A percentile compares a stretch with the other conserved stretches of the same genome.
Evolutionary conservation across 2,888 invertebrate species (phyloP).

Genomic region (Trachelus tabidus): DNA sequence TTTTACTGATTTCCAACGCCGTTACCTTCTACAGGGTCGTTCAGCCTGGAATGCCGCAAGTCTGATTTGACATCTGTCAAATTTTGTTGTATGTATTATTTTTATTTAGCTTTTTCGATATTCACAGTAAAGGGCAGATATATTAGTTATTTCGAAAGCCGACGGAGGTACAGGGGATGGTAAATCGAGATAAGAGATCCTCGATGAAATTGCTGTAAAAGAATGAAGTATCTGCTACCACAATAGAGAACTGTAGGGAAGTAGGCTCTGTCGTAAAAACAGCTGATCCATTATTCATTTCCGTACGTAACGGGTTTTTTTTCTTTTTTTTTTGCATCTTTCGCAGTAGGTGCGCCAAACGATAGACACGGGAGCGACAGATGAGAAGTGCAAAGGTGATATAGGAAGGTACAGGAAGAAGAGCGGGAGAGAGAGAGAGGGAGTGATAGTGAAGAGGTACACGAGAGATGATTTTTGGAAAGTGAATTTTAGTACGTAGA

Average conservation of each 20-base stretch:
- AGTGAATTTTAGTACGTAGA: constrained; percentile 43
- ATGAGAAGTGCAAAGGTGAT: too few species aligned
- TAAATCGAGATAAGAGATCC: not conserved
- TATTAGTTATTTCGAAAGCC: not conserved
- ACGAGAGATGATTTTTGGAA: constrained; percentile 34
- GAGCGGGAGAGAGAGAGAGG: too few species aligned
- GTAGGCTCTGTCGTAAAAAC: constrained; percentile 22
- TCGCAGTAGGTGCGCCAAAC: constrained; percentile 19
- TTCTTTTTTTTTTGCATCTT: constrained; percentile 29
- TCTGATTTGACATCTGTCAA: not conserved
- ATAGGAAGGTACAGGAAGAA: too few species aligned
- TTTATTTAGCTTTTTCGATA: not conserved
- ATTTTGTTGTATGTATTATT: not conserved
- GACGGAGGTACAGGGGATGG: not conserved
- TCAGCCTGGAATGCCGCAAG: not conserved
- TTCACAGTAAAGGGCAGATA: not conserved
- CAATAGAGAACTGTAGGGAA: not conserved
- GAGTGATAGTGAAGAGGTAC: not conserved
- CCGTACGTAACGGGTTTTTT: constrained; percentile 21
- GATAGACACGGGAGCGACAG: not conserved
- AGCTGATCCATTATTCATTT: constrained; percentile 48
- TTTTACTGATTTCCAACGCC: not conserved
- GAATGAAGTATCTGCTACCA: not conserved
- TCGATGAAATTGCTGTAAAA: not conserved
- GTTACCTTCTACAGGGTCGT: not conserved